Conservation (phyloP, 2,888 invertebrate species). For the Aphidoletes aphidimyza region DNA sequence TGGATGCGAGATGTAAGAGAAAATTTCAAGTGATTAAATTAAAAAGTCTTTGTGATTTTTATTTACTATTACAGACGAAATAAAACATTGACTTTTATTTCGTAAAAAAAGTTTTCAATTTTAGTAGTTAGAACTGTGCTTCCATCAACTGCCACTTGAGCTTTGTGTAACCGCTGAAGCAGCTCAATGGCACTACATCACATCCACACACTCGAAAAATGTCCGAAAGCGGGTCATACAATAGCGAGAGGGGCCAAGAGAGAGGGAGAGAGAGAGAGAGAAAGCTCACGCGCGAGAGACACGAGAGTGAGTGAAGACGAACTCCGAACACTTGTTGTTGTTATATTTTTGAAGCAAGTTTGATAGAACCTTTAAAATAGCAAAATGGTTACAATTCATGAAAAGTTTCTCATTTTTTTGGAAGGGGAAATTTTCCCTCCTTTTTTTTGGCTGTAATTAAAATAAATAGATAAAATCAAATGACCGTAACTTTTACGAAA, state of each 20-base stretch:
- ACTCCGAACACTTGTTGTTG: neutral
- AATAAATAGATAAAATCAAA: slow-evolving; percentile 20
- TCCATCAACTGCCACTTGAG: neutral
- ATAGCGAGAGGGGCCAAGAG: too few species aligned
- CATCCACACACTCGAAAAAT: neutral
- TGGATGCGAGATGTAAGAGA: too few species aligned
- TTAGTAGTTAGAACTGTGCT: neutral
- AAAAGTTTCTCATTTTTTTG: neutral
- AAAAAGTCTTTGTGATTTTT: too few species aligned
- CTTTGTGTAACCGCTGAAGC: neutral
- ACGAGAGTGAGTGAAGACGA: too few species aligned
- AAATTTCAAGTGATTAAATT: too few species aligned
- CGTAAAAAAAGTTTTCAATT: neutral
- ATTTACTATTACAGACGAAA: neutral
- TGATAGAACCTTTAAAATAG: neutral
- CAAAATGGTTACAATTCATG: slow-evolving; percentile 17
- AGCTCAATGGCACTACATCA: neutral
- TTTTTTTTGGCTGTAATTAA: neutral
- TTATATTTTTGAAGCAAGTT: neutral
- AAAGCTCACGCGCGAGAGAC: too few species aligned
- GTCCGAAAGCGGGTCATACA: neutral
- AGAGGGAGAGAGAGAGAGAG: too few species aligned
- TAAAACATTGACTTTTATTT: neutral
- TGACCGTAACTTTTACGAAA: slow-evolving; percentile 11
- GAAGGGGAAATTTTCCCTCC: too few species aligned